phyloP scores from a whole-genome alignment of 2,113 vertebrate species.

The Mesoclemmys tuberculata region DNA sequence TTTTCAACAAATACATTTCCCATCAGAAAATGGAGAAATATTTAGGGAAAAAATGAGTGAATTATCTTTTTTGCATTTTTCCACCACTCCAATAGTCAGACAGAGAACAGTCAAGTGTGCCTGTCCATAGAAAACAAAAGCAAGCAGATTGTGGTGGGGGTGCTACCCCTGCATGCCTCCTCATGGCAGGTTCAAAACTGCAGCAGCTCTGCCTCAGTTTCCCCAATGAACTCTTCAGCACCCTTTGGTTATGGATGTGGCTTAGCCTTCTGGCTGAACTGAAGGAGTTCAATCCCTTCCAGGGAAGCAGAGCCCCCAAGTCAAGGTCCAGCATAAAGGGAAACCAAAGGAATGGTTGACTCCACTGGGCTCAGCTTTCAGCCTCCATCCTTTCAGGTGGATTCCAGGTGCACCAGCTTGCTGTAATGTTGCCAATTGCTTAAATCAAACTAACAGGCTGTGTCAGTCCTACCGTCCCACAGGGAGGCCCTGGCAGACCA shows the following conservation, averaged over 20 bases:
- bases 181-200: no score
- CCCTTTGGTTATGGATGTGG: no score
- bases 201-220: no score
- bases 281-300: no score
- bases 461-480: background rate
- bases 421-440: background rate
- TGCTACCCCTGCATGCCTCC: no score
- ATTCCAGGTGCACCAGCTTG: background rate
- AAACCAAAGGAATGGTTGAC: no score
- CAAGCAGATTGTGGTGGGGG: background rate
- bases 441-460: background rate
- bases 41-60: background rate
- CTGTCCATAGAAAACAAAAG: background rate
- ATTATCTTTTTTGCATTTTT: fast-evolving
- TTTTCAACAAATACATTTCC: background rate
- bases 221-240: no score
- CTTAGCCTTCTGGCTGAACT: no score
- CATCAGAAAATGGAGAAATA: background rate
- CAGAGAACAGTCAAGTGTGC: background rate
- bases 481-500: background rate
- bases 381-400: background rate
- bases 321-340: no score
- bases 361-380: background rate
- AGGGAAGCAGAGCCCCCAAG: no score
- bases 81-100: background rate